Base-by-base conservation (phyloP, 1,140 invertebrate species). In the Leptinotarsa undecemlineata region DNA sequence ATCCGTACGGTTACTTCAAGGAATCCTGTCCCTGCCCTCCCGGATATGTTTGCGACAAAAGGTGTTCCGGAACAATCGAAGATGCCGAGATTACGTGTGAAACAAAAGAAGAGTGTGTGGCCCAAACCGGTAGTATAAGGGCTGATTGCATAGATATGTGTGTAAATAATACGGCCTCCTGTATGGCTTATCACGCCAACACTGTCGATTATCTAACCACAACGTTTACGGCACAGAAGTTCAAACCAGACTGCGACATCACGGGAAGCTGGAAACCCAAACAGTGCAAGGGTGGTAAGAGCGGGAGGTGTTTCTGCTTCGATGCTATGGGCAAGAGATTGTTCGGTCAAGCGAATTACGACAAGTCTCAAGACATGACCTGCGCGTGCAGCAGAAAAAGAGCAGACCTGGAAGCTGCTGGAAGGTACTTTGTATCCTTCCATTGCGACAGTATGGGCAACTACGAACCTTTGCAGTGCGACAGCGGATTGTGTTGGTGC, bases 401-500 rank as follows among this genome's bases (percentile, higher is more conserved):
- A 75, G 82, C 85, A 8, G 87, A 90, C 76, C 72, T 89, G 71
- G 84, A 76, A 76, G 81, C 78, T 4, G 23, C 73, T 1, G 86
- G 85, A 19, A 81, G 77, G 3, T 80, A 84, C 4, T 82, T 75
- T 60, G 85, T 88, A 6, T 87, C 87, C 17, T 83, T 90, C 6
- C 90, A 91, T 79, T 91, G 90, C 79, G 85, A 87, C 19, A 64
- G 81, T 11, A 85, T 85, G 75, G 90, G 90, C 11, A 89, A 90
- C 83, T 91, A 88, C 77, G 90, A 91, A 77, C 82, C 82, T 6
- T 78, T 91, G 42, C 90, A 91, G 81, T 91, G 90, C 76, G 88
- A 90, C 80, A 83, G 85, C 19, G 89, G 87, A 1, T 82, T 89
- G 68, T 91, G 90, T 80, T 91, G 89, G 89, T 91, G 90, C 80